Base-by-base conservation (phyloP, 2,888 invertebrate genomes). In the Drosophila anomalata region DNA sequence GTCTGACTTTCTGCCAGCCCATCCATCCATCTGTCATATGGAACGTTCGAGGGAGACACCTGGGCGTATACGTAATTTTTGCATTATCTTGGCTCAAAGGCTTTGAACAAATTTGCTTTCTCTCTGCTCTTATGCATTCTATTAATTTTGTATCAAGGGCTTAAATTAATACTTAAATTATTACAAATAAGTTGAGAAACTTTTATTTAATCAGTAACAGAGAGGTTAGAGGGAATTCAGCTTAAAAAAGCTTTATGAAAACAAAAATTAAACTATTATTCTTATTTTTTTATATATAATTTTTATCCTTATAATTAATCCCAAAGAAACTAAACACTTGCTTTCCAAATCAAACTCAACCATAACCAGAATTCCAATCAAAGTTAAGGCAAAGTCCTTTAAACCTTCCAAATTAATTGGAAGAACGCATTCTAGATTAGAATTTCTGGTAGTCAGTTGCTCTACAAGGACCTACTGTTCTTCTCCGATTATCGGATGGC, bases 41-140 rank as follows among this genome's bases (percentile, higher is more conserved):
- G 42, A 26, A 17, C 41, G 41, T 42, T 53, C 20, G n/a, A 36
- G 12, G 29, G n/a, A 12, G 29, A 17, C 42, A 54, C 29, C 54
- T 29, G 42, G 57, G 48, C 33, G 39, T 36, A 36, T 39, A 26
- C 9, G 48, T n/a, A 56, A 20, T 56, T 24, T 11, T 46, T 46
- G 11, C 22, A 29, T 29, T 20, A 11, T 29, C 42, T 6, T 36
- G n/a, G 36, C 36, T 36, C 36, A 36, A 36, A 36, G 14, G 36
- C n/a, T 36, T 7, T 36, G 36, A 33, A 12, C 6, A 36, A 36
- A 12, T 6, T 36, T n/a, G 4, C 36, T 24, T 4, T n/a, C n/a
- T 24, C 22, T n/a, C n/a, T 36, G 2, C 2, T n/a, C 36, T 36
- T 36, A 36, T 36, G 36, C 36, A 36, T 36, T 36, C 36, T 36